A percentile compares a stretch with the other conserved stretches of the same genome.
Conservation (phyloP, 2,797 vertebrate species). For the Syngnathus acus region DNA sequence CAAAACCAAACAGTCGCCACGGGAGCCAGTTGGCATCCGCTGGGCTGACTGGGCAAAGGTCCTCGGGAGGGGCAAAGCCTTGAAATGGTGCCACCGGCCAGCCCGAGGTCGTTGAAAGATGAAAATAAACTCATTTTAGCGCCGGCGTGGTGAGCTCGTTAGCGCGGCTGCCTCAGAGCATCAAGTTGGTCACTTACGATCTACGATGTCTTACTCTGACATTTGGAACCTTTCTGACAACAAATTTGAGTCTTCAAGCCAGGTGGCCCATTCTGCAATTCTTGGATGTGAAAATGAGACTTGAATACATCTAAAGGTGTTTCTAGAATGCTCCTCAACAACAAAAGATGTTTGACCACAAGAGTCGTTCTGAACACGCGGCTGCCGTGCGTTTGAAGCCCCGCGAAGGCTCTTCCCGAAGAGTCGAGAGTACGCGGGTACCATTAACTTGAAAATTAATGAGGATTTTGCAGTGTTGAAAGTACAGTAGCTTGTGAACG, state of each 20-base stretch:
- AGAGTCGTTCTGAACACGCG: conserved; percentile 26
- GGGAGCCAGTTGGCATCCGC: conserved; percentile 63
- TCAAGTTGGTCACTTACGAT: no score
- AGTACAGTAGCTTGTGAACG: conserved; percentile 65
- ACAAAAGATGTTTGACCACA: conserved; percentile 14
- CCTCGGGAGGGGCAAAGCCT: not conserved
- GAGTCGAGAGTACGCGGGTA: conserved; percentile 36
- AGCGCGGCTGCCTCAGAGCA: not conserved
- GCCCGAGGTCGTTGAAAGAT: not conserved
- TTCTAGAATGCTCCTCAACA: conserved; percentile 23
- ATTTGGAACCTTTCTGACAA: not conserved
- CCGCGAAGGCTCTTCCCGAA: conserved; percentile 36
- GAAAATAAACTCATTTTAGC: not conserved
- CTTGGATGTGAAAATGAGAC: conserved; percentile 9
- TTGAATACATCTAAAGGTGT: not conserved
- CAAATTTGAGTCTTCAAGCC: not conserved
- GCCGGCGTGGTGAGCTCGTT: not conserved
- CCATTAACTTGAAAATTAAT: conserved; percentile 54
- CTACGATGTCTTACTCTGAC: no score
- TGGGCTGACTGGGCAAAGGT: conserved; percentile 18
- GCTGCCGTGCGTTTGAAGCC: conserved; percentile 24
- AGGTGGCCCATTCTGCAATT: not conserved
- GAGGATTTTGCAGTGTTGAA: conserved; percentile 58
- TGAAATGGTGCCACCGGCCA: not conserved
- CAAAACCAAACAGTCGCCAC: conserved; percentile 68